Evolutionary conservation across 2,888 invertebrate species (phyloP).

Genomic region (Rhaphigaster nebulosa): DNA sequence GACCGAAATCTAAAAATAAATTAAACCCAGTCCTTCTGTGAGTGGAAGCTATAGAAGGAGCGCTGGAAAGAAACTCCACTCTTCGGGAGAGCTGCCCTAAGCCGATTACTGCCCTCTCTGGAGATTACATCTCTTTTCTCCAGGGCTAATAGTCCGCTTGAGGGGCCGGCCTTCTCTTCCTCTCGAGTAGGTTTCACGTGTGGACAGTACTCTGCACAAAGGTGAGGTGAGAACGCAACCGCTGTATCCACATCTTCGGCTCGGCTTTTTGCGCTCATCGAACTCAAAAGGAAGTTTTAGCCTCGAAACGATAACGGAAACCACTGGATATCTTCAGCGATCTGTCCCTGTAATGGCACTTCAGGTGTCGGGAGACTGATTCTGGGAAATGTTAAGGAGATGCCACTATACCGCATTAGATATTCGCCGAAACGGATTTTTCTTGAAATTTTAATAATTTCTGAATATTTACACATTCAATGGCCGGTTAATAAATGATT

Average conservation of each 20-base stretch:
- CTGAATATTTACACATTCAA: too few relatives aligned
- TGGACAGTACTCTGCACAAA: not conserved
- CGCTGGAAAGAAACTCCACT: not conserved
- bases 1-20: not conserved
- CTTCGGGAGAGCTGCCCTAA: constrained; percentile 35
- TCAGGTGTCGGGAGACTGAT: not conserved
- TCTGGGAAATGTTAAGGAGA: not conserved
- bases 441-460: too few relatives aligned
- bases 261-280: not conserved
- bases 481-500: too few relatives aligned
- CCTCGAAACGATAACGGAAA: not conserved
- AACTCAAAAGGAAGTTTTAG: not conserved
- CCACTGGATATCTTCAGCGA: not conserved
- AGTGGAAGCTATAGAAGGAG: not conserved
- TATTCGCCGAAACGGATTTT: too few relatives aligned
- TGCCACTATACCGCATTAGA: too few relatives aligned
- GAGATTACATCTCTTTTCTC: constrained; percentile 42
- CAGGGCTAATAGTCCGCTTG: not conserved
- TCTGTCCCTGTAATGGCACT: not conserved
- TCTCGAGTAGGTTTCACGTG: not conserved
- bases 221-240: not conserved
- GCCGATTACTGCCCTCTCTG: constrained; percentile 23
- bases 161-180: not conserved
- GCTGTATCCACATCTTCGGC: not conserved
- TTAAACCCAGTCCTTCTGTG: not conserved